Evolutionary conservation across 2,797 vertebrate genomes (phyloP), one percentile per base, ranked within the genome.

Genomic region (Sebastiscus tertius): DNA sequence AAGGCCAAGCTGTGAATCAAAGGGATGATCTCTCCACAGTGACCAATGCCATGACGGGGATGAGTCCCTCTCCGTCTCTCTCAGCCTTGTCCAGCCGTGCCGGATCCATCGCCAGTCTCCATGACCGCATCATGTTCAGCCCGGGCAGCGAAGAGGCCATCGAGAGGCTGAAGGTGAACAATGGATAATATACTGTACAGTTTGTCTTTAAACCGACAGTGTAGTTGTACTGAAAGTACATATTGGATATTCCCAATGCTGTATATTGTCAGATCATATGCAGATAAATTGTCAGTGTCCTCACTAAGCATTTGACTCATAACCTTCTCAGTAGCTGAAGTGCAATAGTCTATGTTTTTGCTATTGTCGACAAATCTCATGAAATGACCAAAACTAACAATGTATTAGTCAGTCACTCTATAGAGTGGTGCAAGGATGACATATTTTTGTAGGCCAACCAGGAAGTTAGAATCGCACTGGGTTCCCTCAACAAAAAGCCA

Each of bases 11-110:
- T 95, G 93, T 97, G 96, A 97, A 95, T 96, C 96, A 96, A 95
- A 96, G 92, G 91, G 97, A 95, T 97, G 96, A 97, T 99, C 96
- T 98, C 96, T 99, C 97, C 97, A 97, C 98, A 99, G 98, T 99
- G 97, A 98, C 97, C 96, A 98, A 98, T 69, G 96, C 97, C 89
- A 97, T 98, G 87, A 98, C 97, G 11, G 98, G 97, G 90, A 97
- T 99, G 97, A 99, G 98, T 85, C 98, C 98, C 71, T 99, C 98
- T 52, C 97, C 97, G 65, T 98, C 98, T 74, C 97, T 99, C 81
- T 97, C 98, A 0, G 98, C 96, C 87, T 87, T 99, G 93, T 97
- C 98, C 95, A 99, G 98, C 91, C 97, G 97, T 0, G 98, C 97
- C 0, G 97, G 97, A 82, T 99, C 98, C 0, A 98, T 99, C 1